Base-by-base conservation (phyloP, 2,797 vertebrate genomes). In the Gallinago solitaria region DNA sequence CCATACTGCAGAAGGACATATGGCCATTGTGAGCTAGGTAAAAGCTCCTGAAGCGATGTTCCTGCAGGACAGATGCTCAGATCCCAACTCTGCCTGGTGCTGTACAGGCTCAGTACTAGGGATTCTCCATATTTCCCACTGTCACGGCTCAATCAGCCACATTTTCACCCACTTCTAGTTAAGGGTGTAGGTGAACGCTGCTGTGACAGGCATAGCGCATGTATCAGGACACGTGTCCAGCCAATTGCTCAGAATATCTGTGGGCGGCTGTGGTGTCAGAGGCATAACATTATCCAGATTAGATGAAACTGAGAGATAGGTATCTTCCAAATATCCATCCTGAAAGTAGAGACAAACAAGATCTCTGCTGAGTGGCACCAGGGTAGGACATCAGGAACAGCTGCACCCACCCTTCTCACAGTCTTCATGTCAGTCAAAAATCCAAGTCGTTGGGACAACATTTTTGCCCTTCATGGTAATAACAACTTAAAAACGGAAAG, bases 141-240 rank as follows among this genome's bases (percentile, higher is more conserved):
- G 3, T 4, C 0, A 0, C 28, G 70, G 28, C 60, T 70, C 47
- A 20, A 74, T 18, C n/a, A 71, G 27, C 12, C 11, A 3, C 12
- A 64, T 68, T 71, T 81, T 81, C 45, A 64, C 19, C 30, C 21
- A 2, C 25, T 70, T 80, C 56, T 67, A 43, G 12, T 47, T 27
- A 33, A 88, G 51, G 27, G 8, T 50, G 2, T n/a, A 23, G 80
- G 27, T 1, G 0, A 67, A 39, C 8, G 67, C 19, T 77, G 11
- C 20, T 63, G 23, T 5, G 2, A 76, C 6, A 57, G 50, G 16
- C 3, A 5, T 27, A 37, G 16, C 19, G 14, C 9, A 4, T 17
- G 7, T 19, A 56, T 16, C 39, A 39, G 32, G n/a, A 70, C 17
- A 41, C 0, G 0, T 9, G 45, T 35, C 64, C 9, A 2, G 43